phyloP scores from a whole-genome alignment of 2,888 invertebrate genomes.

The Alloplasta piceator region DNA sequence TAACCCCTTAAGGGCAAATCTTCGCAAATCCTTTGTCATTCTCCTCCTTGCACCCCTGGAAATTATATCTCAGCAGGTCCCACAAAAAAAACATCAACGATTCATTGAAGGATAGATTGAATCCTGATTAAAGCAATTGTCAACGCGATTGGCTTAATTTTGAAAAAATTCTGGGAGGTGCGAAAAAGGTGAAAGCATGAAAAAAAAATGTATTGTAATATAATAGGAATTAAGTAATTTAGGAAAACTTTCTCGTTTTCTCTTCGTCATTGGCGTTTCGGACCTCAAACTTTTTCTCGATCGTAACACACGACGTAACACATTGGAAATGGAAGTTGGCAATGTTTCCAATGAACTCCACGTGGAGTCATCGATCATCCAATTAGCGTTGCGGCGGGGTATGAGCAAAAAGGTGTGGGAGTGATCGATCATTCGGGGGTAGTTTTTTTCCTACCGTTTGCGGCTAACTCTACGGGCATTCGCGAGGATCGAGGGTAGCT shows the following conservation, averaged over 20 bases:
- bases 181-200: background rate
- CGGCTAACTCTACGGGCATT: conserved; percentile 19
- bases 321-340: conserved; percentile 28
- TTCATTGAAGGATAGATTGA: no score
- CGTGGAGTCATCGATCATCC: conserved; percentile 89
- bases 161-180: no score
- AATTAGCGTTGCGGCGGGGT: conserved; percentile 86
- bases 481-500: conserved; percentile 20
- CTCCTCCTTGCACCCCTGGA: background rate
- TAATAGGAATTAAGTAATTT: background rate
- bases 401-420: conserved; percentile 28
- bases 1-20: conserved; percentile 73
- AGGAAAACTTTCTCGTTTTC: background rate
- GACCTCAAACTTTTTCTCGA: background rate
- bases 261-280: conserved; percentile 33
- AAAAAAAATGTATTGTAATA: background rate
- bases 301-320: conserved; percentile 8
- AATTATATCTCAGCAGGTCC: no score
- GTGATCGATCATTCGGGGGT: conserved; percentile 87
- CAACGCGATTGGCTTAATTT: no score
- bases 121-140: no score
- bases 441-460: conserved; percentile 43
- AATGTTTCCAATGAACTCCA: conserved; percentile 76
- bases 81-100: no score
- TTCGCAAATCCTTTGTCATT: conserved; percentile 19